Evolutionary conservation across 1,140 invertebrate species (phyloP).

Genomic region (Hydropsyche tenuis): DNA sequence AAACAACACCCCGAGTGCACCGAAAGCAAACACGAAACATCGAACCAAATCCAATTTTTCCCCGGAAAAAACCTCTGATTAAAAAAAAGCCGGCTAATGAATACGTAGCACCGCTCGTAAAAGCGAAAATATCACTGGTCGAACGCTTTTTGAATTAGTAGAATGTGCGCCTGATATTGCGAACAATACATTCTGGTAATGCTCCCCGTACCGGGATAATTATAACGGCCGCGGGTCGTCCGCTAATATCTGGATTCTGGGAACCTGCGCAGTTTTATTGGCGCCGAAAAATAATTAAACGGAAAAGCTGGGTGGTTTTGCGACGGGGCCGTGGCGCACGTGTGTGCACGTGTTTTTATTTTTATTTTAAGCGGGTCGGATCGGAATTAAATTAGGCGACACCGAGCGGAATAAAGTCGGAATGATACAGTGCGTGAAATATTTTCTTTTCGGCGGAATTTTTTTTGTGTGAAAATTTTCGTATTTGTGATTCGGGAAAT

Average conservation of each 20-base stretch:
- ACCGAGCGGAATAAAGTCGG: constrained; percentile 9
- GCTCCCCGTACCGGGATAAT: constrained; percentile 29
- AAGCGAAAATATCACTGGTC: constrained; percentile 26
- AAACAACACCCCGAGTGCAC: neutral
- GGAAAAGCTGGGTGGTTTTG: neutral
- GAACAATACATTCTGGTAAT: constrained; percentile 12
- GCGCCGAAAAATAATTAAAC: constrained; percentile 24
- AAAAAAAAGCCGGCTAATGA: neutral
- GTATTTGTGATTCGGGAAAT: too few relatives aligned
- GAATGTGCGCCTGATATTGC: constrained; percentile 7
- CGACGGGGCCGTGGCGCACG: too few relatives aligned
- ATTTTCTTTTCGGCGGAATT: neutral
- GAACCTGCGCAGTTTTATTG: constrained; percentile 30
- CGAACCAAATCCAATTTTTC: too few relatives aligned
- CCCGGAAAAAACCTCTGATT: too few relatives aligned
- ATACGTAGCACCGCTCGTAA: constrained; percentile 11
- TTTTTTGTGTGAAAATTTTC: too few relatives aligned
- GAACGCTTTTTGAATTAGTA: constrained; percentile 10
- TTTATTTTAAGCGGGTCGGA: neutral
- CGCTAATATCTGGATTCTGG: constrained; percentile 35
- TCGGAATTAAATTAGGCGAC: constrained; percentile 24
- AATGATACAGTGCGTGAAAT: constrained; percentile 19
- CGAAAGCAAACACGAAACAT: too few relatives aligned
- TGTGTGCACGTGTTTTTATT: too few relatives aligned
- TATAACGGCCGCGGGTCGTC: constrained; percentile 25